These are phyloP conservation scores for Dolomedes plantarius DNA, from an alignment of 2,888 invertebrate genomes.

Conservation along the genomic window DNA sequence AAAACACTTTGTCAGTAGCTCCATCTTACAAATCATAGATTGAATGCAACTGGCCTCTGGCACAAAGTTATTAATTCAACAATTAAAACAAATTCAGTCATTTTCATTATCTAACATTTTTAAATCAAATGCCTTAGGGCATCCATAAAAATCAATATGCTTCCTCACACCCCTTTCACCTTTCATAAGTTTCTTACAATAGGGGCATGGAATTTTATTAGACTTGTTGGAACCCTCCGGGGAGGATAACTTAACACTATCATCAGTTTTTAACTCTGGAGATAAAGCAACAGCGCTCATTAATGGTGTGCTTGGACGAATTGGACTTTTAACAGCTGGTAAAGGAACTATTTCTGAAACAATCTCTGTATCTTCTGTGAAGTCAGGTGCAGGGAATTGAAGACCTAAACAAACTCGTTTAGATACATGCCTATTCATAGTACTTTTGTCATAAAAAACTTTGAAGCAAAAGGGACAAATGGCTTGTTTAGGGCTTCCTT, in stretches of 20 bases:
- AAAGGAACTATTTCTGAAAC: conserved; percentile 7
- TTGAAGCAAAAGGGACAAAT: conserved; percentile 68
- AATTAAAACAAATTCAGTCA: background rate
- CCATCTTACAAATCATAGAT: conserved; percentile 59
- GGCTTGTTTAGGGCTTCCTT: conserved; percentile 58
- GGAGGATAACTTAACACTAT: background rate
- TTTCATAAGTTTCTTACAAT: conserved; percentile 60
- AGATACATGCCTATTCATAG: conserved; percentile 66
- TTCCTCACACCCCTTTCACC: conserved; percentile 58
- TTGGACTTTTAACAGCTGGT: background rate
- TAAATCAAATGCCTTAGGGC: conserved; percentile 50
- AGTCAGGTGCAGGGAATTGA: conserved; percentile 37
- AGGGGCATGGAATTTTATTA: conserved; percentile 48
- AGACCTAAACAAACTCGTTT: conserved; percentile 57
- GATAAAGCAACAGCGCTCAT: background rate
- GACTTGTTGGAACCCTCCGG: conserved; percentile 26
- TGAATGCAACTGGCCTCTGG: conserved; percentile 18
- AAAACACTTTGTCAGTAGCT: conserved; percentile 68
- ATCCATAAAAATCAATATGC: conserved; percentile 67
- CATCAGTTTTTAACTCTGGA: background rate
- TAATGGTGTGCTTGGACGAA: background rate
- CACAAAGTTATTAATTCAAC: background rate
- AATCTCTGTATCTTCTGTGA: conserved; percentile 15
- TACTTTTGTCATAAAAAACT: conserved; percentile 69
- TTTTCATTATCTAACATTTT: conserved; percentile 23